Percentiles rank a stretch among this genome's conserved stretches.
These are phyloP conservation scores for Trialeurodes vaporariorum DNA, from an alignment of 1,140 invertebrate genomes.

Conservation along the genomic window DNA sequence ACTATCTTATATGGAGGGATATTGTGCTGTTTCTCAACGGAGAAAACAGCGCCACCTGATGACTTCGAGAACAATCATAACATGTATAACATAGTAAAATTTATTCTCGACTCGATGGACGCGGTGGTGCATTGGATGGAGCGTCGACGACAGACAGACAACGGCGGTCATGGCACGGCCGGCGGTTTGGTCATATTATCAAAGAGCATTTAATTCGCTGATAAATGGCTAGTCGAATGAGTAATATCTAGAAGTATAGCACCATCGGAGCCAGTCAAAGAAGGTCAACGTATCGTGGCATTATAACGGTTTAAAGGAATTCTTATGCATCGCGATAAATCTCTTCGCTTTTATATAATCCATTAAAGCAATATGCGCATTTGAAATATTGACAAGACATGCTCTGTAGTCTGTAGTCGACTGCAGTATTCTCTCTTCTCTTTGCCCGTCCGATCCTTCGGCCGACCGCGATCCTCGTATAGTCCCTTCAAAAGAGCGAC, in stretches of 20 bases:
- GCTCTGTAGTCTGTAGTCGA: neutral
- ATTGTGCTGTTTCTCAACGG: too few species aligned
- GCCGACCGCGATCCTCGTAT: too few species aligned
- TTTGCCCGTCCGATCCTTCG: too few species aligned
- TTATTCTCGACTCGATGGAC: too few species aligned
- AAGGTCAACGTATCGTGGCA: neutral
- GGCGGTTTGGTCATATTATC: too few species aligned
- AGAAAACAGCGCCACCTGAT: too few species aligned
- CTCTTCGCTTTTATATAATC: neutral
- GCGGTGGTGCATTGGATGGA: too few species aligned
- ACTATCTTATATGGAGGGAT: too few species aligned
- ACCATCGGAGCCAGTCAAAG: neutral
- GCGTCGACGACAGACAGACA: too few species aligned
- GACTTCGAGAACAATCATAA: too few species aligned
- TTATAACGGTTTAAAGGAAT: neutral
- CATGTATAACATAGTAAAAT: too few species aligned
- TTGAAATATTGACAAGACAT: conserved; percentile 1
- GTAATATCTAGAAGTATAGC: neutral
- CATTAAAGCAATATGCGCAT: neutral
- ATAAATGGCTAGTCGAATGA: neutral
- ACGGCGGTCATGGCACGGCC: neutral
- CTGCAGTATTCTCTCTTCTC: too few species aligned
- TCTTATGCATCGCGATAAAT: neutral
- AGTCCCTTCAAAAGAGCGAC: neutral
- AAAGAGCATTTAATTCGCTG: neutral